Percentiles rank a stretch among this genome's conserved stretches.
Evolutionary conservation across 2,113 vertebrate genomes (phyloP).

Genomic region (Macrotis lagotis): DNA sequence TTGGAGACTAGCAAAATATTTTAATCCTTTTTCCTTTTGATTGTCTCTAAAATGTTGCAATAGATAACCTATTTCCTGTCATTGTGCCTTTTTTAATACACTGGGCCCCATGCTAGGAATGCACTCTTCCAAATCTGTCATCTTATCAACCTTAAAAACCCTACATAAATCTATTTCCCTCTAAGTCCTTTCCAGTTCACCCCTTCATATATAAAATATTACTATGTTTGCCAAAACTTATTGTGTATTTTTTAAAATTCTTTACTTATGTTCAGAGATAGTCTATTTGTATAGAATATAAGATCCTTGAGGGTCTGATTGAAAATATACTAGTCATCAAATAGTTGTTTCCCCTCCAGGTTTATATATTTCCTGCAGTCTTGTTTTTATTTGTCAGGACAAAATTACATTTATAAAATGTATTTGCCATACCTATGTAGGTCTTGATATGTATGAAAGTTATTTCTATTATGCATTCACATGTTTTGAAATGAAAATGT

Average conservation of each 20-base stretch:
- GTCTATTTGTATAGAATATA: not conserved
- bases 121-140: not conserved
- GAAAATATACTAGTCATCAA: not conserved
- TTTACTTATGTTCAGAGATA: not conserved
- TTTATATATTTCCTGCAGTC: not conserved
- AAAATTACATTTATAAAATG: not conserved
- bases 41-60: no score
- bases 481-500: no score
- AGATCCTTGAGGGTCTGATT: not conserved
- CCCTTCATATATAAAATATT: not conserved
- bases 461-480: no score
- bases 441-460: no score
- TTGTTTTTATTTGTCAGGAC: not conserved
- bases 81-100: not conserved
- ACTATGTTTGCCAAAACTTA: not conserved
- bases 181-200: not conserved
- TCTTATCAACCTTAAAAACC: not conserved
- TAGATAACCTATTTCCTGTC: not conserved
- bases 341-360: not conserved
- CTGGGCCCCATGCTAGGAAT: accelerated
- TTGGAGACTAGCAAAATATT: no score
- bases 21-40: no score
- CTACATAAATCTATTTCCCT: not conserved
- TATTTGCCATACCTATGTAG: no score
- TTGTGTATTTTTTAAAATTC: not conserved